phyloP scores from a whole-genome alignment of 1,140 invertebrate species.

The Teleogryllus occipitalis region DNA sequence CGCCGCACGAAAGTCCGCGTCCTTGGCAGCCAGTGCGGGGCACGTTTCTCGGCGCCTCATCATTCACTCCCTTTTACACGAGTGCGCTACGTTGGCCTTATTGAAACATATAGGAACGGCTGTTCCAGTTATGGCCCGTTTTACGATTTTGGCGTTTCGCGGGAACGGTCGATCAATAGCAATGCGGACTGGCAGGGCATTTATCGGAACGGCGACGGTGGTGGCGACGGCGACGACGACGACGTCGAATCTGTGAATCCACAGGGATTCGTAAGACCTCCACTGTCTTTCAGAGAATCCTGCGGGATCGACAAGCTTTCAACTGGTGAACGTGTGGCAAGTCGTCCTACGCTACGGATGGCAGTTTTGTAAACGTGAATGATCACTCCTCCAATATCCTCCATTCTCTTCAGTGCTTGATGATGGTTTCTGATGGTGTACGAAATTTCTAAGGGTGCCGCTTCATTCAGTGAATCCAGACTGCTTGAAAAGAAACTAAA shows the following conservation, averaged over 20 bases:
- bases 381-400: no score
- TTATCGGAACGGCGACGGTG: background rate
- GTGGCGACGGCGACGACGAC: no score
- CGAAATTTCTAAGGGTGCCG: no score
- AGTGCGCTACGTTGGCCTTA: background rate
- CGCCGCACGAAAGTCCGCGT: background rate
- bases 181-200: background rate
- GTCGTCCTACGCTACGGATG: background rate
- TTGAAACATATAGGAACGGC: background rate
- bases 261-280: no score
- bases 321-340: background rate
- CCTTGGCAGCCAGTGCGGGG: background rate
- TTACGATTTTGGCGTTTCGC: background rate
- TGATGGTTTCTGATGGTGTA: no score
- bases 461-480: no score
- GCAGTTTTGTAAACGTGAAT: background rate
- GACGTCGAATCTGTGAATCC: no score
- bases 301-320: no score
- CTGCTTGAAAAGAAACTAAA: no score
- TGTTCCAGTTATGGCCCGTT: background rate
- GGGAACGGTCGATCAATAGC: background rate
- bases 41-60: background rate
- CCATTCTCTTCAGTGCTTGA: no score
- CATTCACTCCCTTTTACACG: background rate
- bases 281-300: no score